Evolutionary conservation across 1,140 invertebrate genomes (phyloP), one percentile per base, ranked within the genome.

Genomic region (Thaumetopoea pityocampa): DNA sequence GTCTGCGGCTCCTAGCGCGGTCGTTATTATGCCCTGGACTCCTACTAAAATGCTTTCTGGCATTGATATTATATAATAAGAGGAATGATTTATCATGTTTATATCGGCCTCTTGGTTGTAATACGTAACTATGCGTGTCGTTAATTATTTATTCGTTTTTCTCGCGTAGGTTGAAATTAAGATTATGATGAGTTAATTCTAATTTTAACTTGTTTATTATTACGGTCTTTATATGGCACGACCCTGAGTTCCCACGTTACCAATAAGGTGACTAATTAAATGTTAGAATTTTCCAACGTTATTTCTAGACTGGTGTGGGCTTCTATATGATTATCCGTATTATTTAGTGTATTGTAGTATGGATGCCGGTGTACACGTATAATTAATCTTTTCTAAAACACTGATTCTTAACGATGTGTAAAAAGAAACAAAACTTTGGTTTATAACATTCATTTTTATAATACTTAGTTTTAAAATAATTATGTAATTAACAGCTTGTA

Each of bases 191-290:
- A 74, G 66, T 68, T 67, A 57, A 59, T 66, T 63, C 54, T 62
- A 58, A 67, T 56, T 65, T 67, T 62, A 72, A 70, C 51, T 66
- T 77, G 77, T 81, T 81, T 81, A 71, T 71, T 67, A 67, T 68
- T 44, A 64, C 64, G 59, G 54, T 59, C 68, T 73, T 33, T 73
- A 73, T 76, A 79, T 64, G 78, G 71, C 27, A 29, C 43, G 62
- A 36, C 78, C 78, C 78, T 82, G 68, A 66, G 58, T 67, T 71
- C 55, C 57, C 50, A 54, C 55, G 46, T 58, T 52, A 66, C 68
- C 40, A 67, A 76, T 77, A 73, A 49, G 74, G 72, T 43, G 57
- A 58, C 64, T 79, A 73, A 76, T 78, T 78, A 73, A 66, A 60
- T 74, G 52, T 64, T 67, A 66, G 60, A 78, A 54, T 78, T 79